Percentiles rank a stretch among this genome's conserved stretches.
phyloP scores from a whole-genome alignment of 2,888 invertebrate species.

The Dynastes maya region DNA sequence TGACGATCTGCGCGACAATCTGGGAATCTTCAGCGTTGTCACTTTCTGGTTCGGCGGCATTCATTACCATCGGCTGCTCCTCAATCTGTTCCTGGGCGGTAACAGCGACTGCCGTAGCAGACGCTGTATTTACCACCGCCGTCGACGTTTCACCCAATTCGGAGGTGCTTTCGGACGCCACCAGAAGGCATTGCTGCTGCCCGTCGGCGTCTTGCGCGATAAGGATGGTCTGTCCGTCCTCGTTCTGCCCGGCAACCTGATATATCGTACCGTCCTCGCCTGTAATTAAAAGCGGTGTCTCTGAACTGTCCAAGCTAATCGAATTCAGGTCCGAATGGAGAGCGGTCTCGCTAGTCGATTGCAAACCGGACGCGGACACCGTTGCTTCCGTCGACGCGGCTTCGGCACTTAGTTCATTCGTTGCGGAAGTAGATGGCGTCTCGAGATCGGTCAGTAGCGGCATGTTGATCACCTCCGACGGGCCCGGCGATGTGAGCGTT shows the following conservation, averaged over 20 bases:
- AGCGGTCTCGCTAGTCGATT: conserved; percentile 33
- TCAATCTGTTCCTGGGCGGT: conserved; percentile 56
- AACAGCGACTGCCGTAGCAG: conserved; percentile 56
- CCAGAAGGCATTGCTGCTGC: conserved; percentile 81
- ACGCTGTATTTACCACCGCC: conserved; percentile 62
- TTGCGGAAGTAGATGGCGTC: conserved; percentile 43
- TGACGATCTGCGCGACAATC: conserved; percentile 89
- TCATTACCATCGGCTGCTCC: conserved; percentile 54
- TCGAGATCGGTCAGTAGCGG: conserved; percentile 60
- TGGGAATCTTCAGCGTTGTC: conserved; percentile 75
- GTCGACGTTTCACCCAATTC: conserved; percentile 76
- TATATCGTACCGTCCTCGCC: conserved; percentile 89
- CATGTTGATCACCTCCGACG: conserved; percentile 64
- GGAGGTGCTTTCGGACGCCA: conserved; percentile 75
- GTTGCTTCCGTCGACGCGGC: conserved; percentile 52
- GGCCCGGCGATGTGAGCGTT: conserved; percentile 24
- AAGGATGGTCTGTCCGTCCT: conserved; percentile 83
- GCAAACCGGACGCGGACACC: conserved; percentile 43
- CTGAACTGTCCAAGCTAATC: conserved; percentile 64
- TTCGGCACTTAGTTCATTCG: conserved; percentile 30
- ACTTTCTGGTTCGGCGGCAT: conserved; percentile 61
- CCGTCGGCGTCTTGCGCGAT: conserved; percentile 84
- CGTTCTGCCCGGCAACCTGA: conserved; percentile 82
- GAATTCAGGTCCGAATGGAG: conserved; percentile 49
- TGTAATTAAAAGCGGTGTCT: conserved; percentile 83